Base-by-base conservation (phyloP, 2,888 invertebrate species). In the Pheosia gnoma region DNA sequence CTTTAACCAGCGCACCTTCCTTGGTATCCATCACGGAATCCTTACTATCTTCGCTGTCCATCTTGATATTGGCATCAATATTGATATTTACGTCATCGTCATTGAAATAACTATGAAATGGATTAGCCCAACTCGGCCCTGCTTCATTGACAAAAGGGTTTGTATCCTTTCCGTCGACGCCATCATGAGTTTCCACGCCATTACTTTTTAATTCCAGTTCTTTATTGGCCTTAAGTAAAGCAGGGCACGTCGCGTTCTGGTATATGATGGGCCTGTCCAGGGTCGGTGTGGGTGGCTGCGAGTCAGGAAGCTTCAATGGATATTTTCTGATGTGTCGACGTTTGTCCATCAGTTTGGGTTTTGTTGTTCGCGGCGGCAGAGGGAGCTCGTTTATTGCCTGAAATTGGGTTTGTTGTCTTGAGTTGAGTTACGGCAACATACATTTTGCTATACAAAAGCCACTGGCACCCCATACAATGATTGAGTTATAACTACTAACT, bases 251-350 rank as follows among this genome's bases (percentile, higher is more conserved):
- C 67, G 90, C 84, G 63, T 92, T 92, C 66, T 91, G 91, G 67
- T 93, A 93, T 47, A 90, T 88, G 5, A 77, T 83, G 3, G 78
- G 62, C 51, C 60, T 38, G 38, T 51, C 52, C 5, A 59, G 59
- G 7, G 57, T 49, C 0, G 58, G 68, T 10, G 65, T 56, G 1
- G 67, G 63, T 51, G 60, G 70, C 0, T 58, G 41, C 4, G 62
- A 63, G 6, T 67, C 62, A 0, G 85, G 83, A 36, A 91, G 47
- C 58, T 79, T 83, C 0, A 93, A 74, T 0, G 93, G 93, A 62
- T 92, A 82, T 62, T 88, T 90, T 7, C 93, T 78, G 3, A 90
- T 74, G 68, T 93, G 93, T 0, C 93, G 80, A 0, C 89, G 89
- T 59, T 87, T 90, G 71, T 93, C 90, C 0, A 92, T 77, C 3